A percentile compares a stretch with the other conserved stretches of the same genome.
Conservation (phyloP, 2,113 vertebrate species). For the Polyodon spathula region DNA sequence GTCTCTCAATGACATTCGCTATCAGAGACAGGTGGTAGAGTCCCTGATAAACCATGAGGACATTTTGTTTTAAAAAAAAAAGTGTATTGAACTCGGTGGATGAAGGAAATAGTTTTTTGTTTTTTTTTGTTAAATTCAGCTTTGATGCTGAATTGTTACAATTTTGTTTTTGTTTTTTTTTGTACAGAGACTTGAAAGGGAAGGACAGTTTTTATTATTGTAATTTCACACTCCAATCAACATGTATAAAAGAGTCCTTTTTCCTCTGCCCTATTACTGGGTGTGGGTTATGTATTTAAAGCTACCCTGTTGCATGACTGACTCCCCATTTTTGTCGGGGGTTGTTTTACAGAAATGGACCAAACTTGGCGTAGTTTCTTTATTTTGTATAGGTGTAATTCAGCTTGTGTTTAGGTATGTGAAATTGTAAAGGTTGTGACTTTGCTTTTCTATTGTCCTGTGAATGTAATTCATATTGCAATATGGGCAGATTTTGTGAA, state of each 20-base stretch:
- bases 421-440: conserved; percentile 61
- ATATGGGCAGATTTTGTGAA: conserved; percentile 40
- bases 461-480: conserved; percentile 61
- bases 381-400: conserved; percentile 62
- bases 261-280: conserved; percentile 55
- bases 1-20: conserved; percentile 89
- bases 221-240: conserved; percentile 34
- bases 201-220: conserved; percentile 47
- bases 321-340: conserved; percentile 87
- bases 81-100: conserved; percentile 42
- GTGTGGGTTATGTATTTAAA: conserved; percentile 68
- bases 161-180: conserved; percentile 33
- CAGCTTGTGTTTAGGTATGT: conserved; percentile 72
- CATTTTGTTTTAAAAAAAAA: conserved; percentile 73
- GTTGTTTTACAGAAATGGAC: conserved; percentile 52
- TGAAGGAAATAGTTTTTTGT: conserved; percentile 65
- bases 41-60: conserved; percentile 95
- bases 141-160: conserved; percentile 36
- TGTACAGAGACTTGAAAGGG: conserved; percentile 67
- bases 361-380: conserved; percentile 59
- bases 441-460: conserved; percentile 60
- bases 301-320: conserved; percentile 69
- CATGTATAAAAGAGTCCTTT: conserved; percentile 44
- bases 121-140: conserved; percentile 54
- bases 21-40: conserved; percentile 98